Base-by-base conservation (phyloP, 2,888 invertebrate genomes). In the Scaptomyza flava region DNA sequence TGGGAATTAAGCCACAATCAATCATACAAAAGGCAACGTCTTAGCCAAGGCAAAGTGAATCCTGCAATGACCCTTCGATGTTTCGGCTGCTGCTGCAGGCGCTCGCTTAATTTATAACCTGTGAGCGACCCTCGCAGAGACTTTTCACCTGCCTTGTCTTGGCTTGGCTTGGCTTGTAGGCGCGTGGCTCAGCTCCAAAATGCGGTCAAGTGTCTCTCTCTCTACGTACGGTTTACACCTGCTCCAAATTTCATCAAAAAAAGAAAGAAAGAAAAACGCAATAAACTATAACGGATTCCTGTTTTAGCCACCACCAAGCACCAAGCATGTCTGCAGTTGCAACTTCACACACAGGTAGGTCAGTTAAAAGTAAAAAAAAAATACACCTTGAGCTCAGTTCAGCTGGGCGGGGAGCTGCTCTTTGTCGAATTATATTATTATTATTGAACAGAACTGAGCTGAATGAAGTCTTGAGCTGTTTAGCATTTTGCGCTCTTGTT, bases 251-350 rank as follows among this genome's bases (percentile, higher is more conserved):
- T 65, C 38, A 38, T 38, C 8, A 31, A 31, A 31, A 23, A 9
- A 27, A 27, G 27, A 36, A 6, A 36, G n/a, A 7, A 38, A 38
- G 14, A 41, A 17, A 17, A 9, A 41, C 17, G 63, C 79, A 77
- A 89, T 87, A 87, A 87, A 87, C 85, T 87, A 89, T 87, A 87
- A 87, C 87, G 87, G 87, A 89, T 87, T 87, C 87, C 80, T 72
- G 82, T 85, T 87, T 79, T 69, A 79, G 74, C 82, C 82, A 86
- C 87, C 84, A 73, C 84, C 79, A 56, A 47, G 17, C 27, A 6
- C 52, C 52, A 45, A 27, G 41, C 46, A 36, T n/a, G 36, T 36
- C 36, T n/a, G n/a, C 7, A 38, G n/a, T 23, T 23, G 23, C 9
- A 7, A 9, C 31, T 31, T 7, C 31, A 9, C 30, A 9, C 30